Evolutionary conservation across 2,113 vertebrate genomes (phyloP), one percentile per base, ranked within the genome.

Genomic region (Amphiprion ocellaris): DNA sequence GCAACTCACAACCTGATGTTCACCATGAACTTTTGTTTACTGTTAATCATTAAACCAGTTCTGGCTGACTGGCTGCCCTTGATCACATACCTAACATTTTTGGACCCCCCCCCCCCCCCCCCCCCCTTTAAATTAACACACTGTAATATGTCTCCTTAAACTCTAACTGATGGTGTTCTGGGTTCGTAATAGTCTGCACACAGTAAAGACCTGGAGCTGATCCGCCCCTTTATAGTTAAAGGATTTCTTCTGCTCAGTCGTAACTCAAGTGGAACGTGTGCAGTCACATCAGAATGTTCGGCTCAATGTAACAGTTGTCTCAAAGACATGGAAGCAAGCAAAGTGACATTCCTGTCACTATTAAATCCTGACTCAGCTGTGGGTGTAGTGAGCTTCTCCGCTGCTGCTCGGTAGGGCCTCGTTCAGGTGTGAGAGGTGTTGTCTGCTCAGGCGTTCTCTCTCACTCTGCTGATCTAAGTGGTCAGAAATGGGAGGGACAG

Each of bases 341-440:
- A 81, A 87, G 92, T 85, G 78, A 93, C 93, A 94, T 94, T 94
- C 93, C 90, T 86, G 63, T 66, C 56, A 28, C 84, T 81, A 74
- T 86, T 81, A 80, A 71, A 64, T 79, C 65, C 81, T 87, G 84
- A 90, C 63, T 91, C 86, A 85, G 81, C 78, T 68, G 50, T 86
- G 89, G 92, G 90, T 82, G 88, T 60, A 81, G 86, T 65, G 67
- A 65, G 52, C 55, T 59, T 10, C 23, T 16, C 69, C 26, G 17
- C 68, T 56, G 79, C 74, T n/a, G 68, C 76, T 69, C 28, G 66
- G 59, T 77, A 72, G 83, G 87, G 39, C 12, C 62, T 67, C 7
- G 26, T 59, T 74, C 66, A 66, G 37, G 67, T 55, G 65, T 63
- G 70, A 37, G 64, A 87, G 85, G 85, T 87, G 86, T 91, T 90